Evolutionary conservation across 2,797 vertebrate species (phyloP).

Genomic region (Sebastes taczanowskii): DNA sequence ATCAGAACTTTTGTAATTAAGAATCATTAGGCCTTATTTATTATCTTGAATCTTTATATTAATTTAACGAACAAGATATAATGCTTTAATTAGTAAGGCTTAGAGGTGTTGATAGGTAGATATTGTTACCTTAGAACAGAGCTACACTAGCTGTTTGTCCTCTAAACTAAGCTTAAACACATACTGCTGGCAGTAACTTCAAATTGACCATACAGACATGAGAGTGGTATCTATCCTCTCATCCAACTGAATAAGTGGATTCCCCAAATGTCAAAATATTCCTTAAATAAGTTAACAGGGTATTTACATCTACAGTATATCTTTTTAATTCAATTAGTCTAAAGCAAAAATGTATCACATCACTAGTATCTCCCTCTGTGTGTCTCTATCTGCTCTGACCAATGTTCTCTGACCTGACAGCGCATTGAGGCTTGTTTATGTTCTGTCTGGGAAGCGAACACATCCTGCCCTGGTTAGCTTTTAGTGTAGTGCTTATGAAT

Average conservation of each 20-base stretch:
- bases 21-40: too few relatives aligned
- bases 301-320: not conserved
- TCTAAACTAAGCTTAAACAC: not conserved
- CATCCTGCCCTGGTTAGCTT: constrained; percentile 33
- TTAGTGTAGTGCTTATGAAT: constrained; percentile 34
- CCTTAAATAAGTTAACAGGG: not conserved
- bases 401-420: constrained; percentile 5
- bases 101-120: not conserved
- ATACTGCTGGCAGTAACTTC: not conserved
- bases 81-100: not conserved
- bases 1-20: too few relatives aligned
- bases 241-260: not conserved
- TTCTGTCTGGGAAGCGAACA: constrained; percentile 4
- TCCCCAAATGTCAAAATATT: not conserved
- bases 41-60: too few relatives aligned
- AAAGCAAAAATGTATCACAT: not conserved
- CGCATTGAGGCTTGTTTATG: constrained; percentile 27
- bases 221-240: not conserved
- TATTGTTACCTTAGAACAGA: not conserved
- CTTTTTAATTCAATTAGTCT: constrained; percentile 5
- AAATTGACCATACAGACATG: not conserved
- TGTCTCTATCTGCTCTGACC: not conserved
- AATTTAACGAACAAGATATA: not conserved
- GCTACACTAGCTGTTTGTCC: not conserved
- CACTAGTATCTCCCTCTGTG: not conserved